Percentiles rank a stretch among this genome's conserved stretches.
phyloP scores from a whole-genome alignment of 2,797 vertebrate species.

The Champsocephalus gunnari region DNA sequence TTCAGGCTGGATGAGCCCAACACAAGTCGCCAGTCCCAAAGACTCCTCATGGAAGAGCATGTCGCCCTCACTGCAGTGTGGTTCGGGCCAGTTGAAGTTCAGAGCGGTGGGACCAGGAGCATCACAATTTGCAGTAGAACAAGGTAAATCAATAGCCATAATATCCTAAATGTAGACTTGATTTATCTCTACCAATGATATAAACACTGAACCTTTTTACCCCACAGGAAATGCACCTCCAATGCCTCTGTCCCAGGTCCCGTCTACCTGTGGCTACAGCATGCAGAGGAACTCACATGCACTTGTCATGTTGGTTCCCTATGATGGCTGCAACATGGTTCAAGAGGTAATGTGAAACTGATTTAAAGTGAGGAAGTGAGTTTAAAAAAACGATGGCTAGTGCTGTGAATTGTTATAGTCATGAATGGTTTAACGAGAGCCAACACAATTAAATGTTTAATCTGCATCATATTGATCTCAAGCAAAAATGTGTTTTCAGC shows the following conservation, averaged over 20 bases:
- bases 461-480: too few species aligned
- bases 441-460: too few species aligned
- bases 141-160: slow-evolving; percentile 47
- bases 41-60: slow-evolving; percentile 57
- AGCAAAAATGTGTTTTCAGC: too few species aligned
- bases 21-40: neutral
- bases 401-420: too few species aligned
- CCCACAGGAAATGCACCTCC: too few species aligned
- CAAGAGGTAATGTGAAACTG: slow-evolving; percentile 50
- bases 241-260: too few species aligned
- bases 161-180: neutral
- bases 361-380: neutral
- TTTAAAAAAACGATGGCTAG: neutral
- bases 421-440: too few species aligned
- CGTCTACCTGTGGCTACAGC: too few species aligned
- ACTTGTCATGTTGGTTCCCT: too few species aligned
- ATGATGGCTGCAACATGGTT: slow-evolving; percentile 64
- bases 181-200: too few species aligned
- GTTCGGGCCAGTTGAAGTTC: slow-evolving; percentile 68
- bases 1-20: slow-evolving; percentile 33
- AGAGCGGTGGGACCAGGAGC: slow-evolving; percentile 53
- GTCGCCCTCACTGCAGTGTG: slow-evolving; percentile 62
- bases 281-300: too few species aligned
- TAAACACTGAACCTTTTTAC: too few species aligned
- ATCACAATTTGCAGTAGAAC: slow-evolving; percentile 55